A percentile compares a stretch with the other conserved stretches of the same genome.
Conservation (phyloP, 92 coral and sea anemone species). For the Phenganax marumi region DNA sequence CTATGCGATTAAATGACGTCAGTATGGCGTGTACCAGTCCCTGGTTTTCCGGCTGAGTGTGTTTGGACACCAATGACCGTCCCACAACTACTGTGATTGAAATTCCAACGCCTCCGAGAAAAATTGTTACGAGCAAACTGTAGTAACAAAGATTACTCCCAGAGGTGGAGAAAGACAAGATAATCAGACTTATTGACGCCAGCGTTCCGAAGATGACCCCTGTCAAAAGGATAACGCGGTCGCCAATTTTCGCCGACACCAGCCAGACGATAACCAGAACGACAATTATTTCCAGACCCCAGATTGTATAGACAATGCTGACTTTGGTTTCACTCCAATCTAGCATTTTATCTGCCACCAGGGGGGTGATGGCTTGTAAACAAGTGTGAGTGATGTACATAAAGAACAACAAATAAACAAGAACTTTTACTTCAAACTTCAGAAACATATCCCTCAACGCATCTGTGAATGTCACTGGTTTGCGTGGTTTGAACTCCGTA, state of each 20-base stretch:
- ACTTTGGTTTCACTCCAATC: constrained; percentile 37
- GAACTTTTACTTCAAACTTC: constrained; percentile 35
- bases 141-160: constrained; percentile 36
- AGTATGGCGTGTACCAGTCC: constrained; percentile 38
- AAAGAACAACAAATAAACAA: constrained; percentile 38
- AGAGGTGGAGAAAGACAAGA: constrained; percentile 22
- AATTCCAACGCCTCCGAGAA: constrained; percentile 37
- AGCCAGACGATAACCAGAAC: constrained; percentile 28
- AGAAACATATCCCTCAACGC: constrained; percentile 32
- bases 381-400: constrained; percentile 46
- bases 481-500: not conserved
- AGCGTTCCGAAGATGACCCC: constrained; percentile 23
- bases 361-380: constrained; percentile 37
- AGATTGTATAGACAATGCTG: constrained; percentile 27
- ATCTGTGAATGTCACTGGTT: constrained; percentile 9
- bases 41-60: constrained; percentile 31
- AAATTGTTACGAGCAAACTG: constrained; percentile 21
- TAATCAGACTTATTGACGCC: constrained; percentile 11
- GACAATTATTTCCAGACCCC: constrained; percentile 40
- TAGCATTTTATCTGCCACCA: constrained; percentile 31
- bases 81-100: constrained; percentile 34
- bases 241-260: constrained; percentile 2
- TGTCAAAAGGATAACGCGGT: constrained; percentile 2
- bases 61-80: constrained; percentile 39
- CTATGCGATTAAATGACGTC: constrained; percentile 38